Evolutionary conservation across 2,113 vertebrate genomes (phyloP).

Genomic region (Phalacrocorax brasilianus): DNA sequence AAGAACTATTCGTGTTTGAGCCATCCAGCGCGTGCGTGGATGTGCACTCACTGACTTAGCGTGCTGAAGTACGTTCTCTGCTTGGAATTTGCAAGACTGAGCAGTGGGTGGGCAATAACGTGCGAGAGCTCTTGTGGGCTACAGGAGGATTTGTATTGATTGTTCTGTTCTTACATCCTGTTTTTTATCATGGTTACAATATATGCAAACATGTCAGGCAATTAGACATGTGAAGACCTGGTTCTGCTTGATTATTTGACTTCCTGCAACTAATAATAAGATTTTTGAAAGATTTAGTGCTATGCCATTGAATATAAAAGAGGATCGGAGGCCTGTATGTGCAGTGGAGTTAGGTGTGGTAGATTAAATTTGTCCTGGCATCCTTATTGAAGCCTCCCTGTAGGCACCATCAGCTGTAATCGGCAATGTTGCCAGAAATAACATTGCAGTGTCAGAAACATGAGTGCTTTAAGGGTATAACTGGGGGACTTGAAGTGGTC

Average conservation of each 20-base stretch:
- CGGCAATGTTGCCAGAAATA: constrained; percentile 16
- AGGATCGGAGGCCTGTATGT: neutral
- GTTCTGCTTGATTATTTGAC: constrained; percentile 36
- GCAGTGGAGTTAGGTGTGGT: constrained; percentile 23
- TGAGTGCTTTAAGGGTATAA: neutral
- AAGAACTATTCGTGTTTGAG: neutral
- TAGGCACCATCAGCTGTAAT: constrained; percentile 35
- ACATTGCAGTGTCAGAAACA: constrained; percentile 9
- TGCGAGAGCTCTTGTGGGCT: neutral
- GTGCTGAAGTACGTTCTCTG: neutral
- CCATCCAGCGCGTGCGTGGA: neutral
- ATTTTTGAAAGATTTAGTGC: constrained; percentile 50
- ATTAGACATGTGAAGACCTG: constrained; percentile 26
- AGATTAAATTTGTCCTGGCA: constrained; percentile 19
- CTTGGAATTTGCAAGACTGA: neutral
- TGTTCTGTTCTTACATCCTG: constrained; percentile 10
- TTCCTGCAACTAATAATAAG: constrained; percentile 48
- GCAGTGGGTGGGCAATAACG: constrained; percentile 39
- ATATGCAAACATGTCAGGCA: constrained; percentile 2
- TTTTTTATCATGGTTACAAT: neutral
- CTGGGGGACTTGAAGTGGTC: neutral
- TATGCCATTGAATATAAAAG: constrained; percentile 1
- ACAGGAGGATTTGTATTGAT: constrained; percentile 12
- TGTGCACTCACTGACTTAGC: neutral
- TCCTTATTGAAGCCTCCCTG: neutral